Percentiles rank a stretch among this genome's conserved stretches.
These are phyloP conservation scores for Polymixis lichenea DNA, from an alignment of 2,888 invertebrate species.

Conservation along the genomic window DNA sequence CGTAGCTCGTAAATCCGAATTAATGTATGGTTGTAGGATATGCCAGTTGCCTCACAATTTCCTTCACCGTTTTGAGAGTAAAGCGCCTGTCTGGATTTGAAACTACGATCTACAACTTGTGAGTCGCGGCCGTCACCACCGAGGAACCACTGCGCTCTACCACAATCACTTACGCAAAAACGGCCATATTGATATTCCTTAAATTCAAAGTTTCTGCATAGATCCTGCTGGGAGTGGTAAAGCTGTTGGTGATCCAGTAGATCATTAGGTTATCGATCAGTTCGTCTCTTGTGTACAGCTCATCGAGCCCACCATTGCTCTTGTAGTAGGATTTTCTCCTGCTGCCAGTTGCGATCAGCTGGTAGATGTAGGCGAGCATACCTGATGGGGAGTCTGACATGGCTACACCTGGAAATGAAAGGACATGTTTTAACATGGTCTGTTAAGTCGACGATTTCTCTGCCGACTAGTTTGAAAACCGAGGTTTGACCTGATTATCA, in stretches of 20 bases:
- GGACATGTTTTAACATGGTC: neutral
- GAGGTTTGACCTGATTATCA: no score
- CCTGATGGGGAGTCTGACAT: constrained; percentile 94
- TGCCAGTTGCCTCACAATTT: no score
- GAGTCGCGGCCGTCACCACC: no score
- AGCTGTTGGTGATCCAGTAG: constrained; percentile 93
- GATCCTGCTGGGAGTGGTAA: constrained; percentile 91
- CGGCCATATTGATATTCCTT: constrained; percentile 58
- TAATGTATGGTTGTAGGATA: no score
- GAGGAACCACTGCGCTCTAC: neutral
- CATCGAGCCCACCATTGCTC: constrained; percentile 91
- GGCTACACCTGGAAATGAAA: constrained; percentile 87
- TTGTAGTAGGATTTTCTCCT: constrained; percentile 72
- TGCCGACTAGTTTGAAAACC: no score
- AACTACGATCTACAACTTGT: no score
- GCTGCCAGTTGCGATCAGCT: constrained; percentile 94
- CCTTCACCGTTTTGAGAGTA: no score
- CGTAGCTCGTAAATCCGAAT: no score
- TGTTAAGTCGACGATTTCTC: neutral
- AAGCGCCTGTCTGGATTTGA: no score
- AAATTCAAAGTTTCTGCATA: constrained; percentile 91
- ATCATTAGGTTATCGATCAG: constrained; percentile 91
- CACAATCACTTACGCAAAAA: constrained; percentile 75
- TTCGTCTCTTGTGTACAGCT: constrained; percentile 90
- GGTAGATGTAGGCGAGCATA: constrained; percentile 94